These are phyloP conservation scores for Drosophila subsilvestris DNA, from an alignment of 2,888 invertebrate genomes.

Conservation along the genomic window DNA sequence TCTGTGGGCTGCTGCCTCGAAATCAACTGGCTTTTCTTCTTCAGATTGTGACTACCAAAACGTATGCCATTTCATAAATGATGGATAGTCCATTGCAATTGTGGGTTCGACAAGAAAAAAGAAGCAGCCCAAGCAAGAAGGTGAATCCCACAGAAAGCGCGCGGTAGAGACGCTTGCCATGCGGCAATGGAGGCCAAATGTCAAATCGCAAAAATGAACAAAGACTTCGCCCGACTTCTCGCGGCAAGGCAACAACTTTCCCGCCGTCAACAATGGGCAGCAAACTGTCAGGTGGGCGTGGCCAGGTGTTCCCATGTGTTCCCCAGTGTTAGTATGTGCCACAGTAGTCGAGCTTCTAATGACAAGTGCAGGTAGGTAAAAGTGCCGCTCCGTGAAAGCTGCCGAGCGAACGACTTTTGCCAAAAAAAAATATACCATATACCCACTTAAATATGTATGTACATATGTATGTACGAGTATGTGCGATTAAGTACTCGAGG, in stretches of 20 bases:
- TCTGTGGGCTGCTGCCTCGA: too few relatives aligned
- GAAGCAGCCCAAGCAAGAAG: too few relatives aligned
- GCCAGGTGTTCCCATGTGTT: conserved; percentile 26
- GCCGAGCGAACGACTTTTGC: conserved; percentile 6
- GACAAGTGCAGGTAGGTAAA: conserved; percentile 28
- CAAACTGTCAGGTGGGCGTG: conserved; percentile 31
- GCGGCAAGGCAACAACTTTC: conserved; percentile 19
- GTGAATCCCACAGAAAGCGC: neutral
- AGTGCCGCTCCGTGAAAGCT: conserved; percentile 24
- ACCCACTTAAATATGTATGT: neutral
- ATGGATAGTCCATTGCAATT: too few relatives aligned
- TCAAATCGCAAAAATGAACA: neutral
- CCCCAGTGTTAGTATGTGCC: conserved; percentile 9
- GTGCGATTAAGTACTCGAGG: neutral
- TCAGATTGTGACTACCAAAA: too few relatives aligned
- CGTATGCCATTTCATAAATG: too few relatives aligned
- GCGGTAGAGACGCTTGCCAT: neutral
- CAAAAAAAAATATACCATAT: conserved; percentile 11
- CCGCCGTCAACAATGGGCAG: conserved; percentile 26
- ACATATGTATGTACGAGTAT: too few relatives aligned
- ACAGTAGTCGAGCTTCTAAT: conserved; percentile 22
- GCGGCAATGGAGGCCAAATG: neutral
- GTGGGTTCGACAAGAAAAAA: too few relatives aligned
- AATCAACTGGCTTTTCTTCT: too few relatives aligned
- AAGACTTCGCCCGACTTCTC: neutral